phyloP scores from a whole-genome alignment of 1,140 invertebrate species.

The Caerostris darwini region DNA sequence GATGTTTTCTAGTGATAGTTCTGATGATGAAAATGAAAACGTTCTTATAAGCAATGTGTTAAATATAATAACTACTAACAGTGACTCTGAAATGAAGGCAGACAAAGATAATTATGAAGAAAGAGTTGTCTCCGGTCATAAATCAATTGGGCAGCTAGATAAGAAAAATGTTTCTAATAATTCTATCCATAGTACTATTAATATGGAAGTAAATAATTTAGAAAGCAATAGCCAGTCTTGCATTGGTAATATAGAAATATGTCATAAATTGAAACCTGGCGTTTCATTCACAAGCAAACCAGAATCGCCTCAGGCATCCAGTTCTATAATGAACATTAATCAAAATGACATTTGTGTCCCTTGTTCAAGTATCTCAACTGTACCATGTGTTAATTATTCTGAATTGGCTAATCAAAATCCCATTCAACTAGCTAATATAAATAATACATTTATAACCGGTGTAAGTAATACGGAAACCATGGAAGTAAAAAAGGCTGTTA shows the following conservation, averaged over 20 bases:
- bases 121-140: not conserved
- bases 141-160: not conserved
- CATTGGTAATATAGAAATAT: not conserved
- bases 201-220: not conserved
- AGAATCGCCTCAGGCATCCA: not conserved
- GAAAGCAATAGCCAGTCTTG: not conserved
- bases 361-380: not conserved
- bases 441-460: not conserved
- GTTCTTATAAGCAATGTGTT: slow-evolving; percentile 67
- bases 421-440: not conserved
- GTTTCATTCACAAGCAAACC: not conserved
- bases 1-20: slow-evolving; percentile 73
- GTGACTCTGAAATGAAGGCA: slow-evolving; percentile 39
- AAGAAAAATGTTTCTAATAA: not conserved
- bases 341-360: not conserved
- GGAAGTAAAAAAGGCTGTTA: too few relatives aligned
- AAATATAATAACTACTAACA: slow-evolving; percentile 60
- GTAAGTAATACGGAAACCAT: not conserved
- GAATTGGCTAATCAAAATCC: not conserved
- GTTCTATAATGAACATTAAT: not conserved
- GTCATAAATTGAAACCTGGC: not conserved
- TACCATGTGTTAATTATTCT: not conserved
- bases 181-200: not conserved
- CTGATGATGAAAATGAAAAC: slow-evolving; percentile 67
- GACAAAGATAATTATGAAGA: not conserved